phyloP scores from a whole-genome alignment of 2,888 invertebrate species.

The Thelaira solivaga region DNA sequence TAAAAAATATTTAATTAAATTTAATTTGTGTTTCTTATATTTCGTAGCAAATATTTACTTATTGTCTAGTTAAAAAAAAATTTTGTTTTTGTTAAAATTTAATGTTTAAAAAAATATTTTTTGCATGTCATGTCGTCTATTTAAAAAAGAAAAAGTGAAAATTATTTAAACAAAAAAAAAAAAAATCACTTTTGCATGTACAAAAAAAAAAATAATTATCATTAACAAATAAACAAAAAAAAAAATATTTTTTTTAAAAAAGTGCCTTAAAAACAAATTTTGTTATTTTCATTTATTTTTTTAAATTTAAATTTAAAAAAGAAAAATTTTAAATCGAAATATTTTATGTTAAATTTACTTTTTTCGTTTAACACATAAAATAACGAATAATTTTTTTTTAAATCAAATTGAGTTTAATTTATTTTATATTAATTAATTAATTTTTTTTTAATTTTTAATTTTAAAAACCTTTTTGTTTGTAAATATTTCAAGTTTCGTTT shows the following conservation, averaged over 20 bases:
- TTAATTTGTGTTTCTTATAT: too few species aligned
- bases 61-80: too few species aligned
- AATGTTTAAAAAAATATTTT: too few species aligned
- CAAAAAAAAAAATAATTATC: constrained; percentile 23
- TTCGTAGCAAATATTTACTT: too few species aligned
- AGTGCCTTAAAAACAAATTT: constrained; percentile 64
- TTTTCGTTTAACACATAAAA: constrained; percentile 19
- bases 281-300: constrained; percentile 49
- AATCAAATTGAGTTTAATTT: constrained; percentile 33
- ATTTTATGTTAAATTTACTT: constrained; percentile 17
- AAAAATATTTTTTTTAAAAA: constrained; percentile 40
- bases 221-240: constrained; percentile 11
- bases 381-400: constrained; percentile 7
- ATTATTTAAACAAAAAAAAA: background rate
- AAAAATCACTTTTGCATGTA: constrained; percentile 45
- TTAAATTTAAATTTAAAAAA: background rate
- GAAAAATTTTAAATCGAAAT: too few species aligned
- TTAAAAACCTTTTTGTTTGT: background rate
- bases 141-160: too few species aligned
- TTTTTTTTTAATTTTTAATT: constrained; percentile 8
- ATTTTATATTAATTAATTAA: constrained; percentile 19
- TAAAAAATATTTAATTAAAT: too few species aligned
- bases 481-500: background rate
- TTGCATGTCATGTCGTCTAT: too few species aligned
- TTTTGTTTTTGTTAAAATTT: too few species aligned